Evolutionary conservation across 2,797 vertebrate genomes (phyloP), one percentile per base, ranked within the genome.

Genomic region (Sitta carolinensis): DNA sequence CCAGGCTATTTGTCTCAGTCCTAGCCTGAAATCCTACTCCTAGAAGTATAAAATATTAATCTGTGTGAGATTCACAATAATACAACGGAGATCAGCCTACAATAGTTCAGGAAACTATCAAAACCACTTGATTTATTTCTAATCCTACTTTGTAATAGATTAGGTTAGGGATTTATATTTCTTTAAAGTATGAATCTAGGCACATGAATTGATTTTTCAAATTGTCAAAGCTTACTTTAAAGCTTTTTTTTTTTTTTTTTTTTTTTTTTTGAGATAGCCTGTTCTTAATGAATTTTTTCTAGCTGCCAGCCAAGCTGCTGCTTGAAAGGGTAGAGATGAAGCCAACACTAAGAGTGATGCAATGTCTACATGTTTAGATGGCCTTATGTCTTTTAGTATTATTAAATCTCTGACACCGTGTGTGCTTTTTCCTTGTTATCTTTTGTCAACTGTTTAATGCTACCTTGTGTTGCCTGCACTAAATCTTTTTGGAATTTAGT

Each of bases 91-190:
- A 86, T 69, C 9, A 84, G 34, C 51, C 57, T 87, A 43, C 87
- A 87, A 25, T 70, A 69, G 36, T 86, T 92, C 40, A 86, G 69
- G 66, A 90, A 48, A 72, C 75, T 91, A 86, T 88, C 64, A 90
- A 80, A 89, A 40, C 3, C 67, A 54, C 27, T 90, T 90, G 61
- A 91, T 95, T 85, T 86, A 58, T 96, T 84, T 85, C 69, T 93
- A 67, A 80, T 59, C 59, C 55, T 81, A 34, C 50, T 87, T 91
- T 62, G 72, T 84, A 92, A 87, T 78, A 87, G 34, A 85, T 92
- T 89, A 73, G 30, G 25, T 87, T 74, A 72, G 29, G 57, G 79
- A 85, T 93, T 94, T 89, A 55, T 90, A 69, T 93, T 93, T 95
- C 81, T 93, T 89, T 85, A 48, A 92, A 77, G 25, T 79, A 82